These are phyloP conservation scores for Eurytoma adleriae DNA, from an alignment of 2,888 invertebrate species.

Conservation along the genomic window DNA sequence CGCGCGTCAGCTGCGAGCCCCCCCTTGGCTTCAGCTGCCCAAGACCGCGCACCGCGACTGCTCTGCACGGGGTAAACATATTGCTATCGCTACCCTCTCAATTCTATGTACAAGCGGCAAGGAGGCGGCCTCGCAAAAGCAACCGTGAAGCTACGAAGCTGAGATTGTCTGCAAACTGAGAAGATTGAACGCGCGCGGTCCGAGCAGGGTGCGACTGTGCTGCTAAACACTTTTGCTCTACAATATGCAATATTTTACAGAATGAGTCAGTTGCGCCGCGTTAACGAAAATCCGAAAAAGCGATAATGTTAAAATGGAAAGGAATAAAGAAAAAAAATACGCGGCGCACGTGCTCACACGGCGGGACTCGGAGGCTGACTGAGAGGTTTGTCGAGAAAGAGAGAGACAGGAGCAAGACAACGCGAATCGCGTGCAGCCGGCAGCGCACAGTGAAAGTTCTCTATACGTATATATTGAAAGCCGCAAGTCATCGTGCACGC, in stretches of 20 bases:
- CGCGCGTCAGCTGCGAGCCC: slow-evolving; percentile 6
- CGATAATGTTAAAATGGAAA: no score
- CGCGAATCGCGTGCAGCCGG: slow-evolving; percentile 7
- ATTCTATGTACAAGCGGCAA: no score
- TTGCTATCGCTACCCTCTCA: neutral
- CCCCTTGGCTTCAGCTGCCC: slow-evolving; percentile 28
- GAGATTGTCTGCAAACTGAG: no score
- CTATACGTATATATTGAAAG: neutral
- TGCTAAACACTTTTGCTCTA: no score
- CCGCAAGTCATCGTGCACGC: neutral
- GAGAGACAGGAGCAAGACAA: neutral
- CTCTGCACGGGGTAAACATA: slow-evolving; percentile 42
- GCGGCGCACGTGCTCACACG: slow-evolving; percentile 28
- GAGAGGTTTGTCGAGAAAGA: slow-evolving; percentile 12
- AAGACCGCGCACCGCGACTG: slow-evolving; percentile 24
- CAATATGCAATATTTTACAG: no score
- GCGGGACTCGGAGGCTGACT: slow-evolving; percentile 47
- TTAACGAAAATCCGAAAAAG: no score
- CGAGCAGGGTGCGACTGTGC: no score
- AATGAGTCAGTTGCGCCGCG: no score
- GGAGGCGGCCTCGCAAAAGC: no score
- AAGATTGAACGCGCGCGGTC: no score
- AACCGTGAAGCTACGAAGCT: no score
- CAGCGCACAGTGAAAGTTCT: slow-evolving; percentile 39
- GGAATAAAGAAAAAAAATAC: no score